Evolutionary conservation across 2,888 invertebrate species (phyloP).

Genomic region (Phyllotreta striolata): DNA sequence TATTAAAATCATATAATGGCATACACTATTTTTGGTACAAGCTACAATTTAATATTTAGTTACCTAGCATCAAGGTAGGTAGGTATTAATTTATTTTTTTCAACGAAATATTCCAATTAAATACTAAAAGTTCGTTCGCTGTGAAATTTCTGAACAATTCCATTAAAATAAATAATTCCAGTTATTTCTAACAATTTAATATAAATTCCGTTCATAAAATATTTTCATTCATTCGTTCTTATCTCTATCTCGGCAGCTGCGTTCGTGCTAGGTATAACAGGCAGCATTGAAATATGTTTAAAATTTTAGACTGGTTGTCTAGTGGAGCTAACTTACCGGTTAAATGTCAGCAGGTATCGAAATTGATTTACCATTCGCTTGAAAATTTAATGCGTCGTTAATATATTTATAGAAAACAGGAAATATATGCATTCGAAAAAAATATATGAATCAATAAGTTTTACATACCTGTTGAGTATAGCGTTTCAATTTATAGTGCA

Average conservation of each 20-base stretch:
- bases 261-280: not conserved
- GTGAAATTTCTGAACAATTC: constrained; percentile 5
- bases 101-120: constrained; percentile 1
- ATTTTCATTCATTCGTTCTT: constrained; percentile 17
- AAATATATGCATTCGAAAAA: no score
- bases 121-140: constrained; percentile 1
- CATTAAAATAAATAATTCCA: constrained; percentile 3
- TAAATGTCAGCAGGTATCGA: constrained; percentile 11
- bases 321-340: not conserved
- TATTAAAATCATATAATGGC: no score
- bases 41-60: no score
- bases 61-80: no score
- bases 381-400: no score
- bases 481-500: no score
- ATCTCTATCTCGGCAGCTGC: constrained; percentile 3
- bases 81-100: not conserved
- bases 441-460: no score
- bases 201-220: constrained; percentile 18
- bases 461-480: no score
- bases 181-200: constrained; percentile 16
- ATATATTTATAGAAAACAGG: no score
- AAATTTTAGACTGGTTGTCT: constrained; percentile 2
- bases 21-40: no score
- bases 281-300: constrained; percentile 12
- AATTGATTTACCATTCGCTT: constrained; percentile 1